These are phyloP conservation scores for Scolopax bukidnonensis DNA, from an alignment of 2,797 vertebrate species.

Conservation along the genomic window DNA sequence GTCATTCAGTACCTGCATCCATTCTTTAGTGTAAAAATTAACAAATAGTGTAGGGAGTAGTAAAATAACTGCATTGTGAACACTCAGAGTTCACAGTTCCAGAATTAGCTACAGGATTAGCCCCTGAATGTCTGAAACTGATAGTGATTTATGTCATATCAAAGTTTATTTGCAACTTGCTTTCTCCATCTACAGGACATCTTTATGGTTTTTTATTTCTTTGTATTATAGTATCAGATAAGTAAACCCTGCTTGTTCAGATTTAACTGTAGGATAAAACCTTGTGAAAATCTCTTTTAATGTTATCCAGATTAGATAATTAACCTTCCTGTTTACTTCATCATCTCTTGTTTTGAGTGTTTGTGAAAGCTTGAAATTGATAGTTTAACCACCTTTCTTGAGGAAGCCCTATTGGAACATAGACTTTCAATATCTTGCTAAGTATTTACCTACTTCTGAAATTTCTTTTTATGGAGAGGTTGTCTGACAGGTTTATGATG, in stretches of 20 bases:
- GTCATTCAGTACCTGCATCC: background rate
- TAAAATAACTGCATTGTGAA: background rate
- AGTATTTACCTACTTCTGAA: background rate
- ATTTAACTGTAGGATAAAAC: background rate
- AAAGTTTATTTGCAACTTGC: background rate
- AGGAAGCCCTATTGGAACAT: background rate
- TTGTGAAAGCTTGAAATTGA: background rate
- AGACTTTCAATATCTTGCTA: background rate
- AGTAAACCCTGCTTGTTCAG: background rate
- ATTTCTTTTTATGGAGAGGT: background rate
- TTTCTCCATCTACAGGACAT: background rate
- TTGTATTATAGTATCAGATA: background rate
- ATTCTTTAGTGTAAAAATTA: background rate
- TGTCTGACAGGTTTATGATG: background rate
- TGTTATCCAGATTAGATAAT: background rate
- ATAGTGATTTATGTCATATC: background rate
- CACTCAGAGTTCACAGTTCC: background rate
- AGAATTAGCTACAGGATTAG: background rate
- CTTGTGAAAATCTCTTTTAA: background rate
- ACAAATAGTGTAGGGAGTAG: background rate
- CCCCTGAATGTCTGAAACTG: background rate
- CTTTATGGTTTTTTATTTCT: background rate
- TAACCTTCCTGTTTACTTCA: background rate
- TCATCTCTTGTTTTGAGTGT: background rate
- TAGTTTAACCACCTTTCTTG: background rate